These are phyloP conservation scores for Gallinago solitaria DNA, from an alignment of 2,797 vertebrate species.

Conservation along the genomic window DNA sequence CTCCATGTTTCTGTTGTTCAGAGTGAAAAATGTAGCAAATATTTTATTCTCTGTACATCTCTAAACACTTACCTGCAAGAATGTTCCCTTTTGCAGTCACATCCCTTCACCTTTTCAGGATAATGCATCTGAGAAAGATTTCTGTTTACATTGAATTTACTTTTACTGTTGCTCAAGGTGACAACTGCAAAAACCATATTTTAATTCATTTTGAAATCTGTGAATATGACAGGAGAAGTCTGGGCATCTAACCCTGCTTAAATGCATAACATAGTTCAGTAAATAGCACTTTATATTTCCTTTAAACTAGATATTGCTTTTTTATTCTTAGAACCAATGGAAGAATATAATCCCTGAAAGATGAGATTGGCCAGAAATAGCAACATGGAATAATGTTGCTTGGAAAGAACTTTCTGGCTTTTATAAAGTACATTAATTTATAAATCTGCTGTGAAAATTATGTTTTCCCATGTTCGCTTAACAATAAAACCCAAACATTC, in stretches of 20 bases:
- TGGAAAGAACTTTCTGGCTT: neutral
- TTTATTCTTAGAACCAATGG: neutral
- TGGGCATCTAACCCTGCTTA: neutral
- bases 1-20: neutral
- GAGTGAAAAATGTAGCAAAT: neutral
- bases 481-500: neutral
- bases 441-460: neutral
- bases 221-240: neutral
- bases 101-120: neutral
- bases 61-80: neutral
- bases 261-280: neutral
- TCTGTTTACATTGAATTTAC: neutral
- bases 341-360: neutral
- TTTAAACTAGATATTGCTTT: neutral
- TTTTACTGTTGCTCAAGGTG: neutral
- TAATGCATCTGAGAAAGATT: neutral
- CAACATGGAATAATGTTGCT: neutral
- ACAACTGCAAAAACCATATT: neutral
- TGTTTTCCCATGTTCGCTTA: neutral
- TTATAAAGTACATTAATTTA: neutral
- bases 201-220: neutral
- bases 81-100: neutral
- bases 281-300: neutral
- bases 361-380: neutral
- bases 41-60: neutral